Evolutionary conservation across 2,113 vertebrate species (phyloP).

Genomic region (Phyllostomus hastatus): DNA sequence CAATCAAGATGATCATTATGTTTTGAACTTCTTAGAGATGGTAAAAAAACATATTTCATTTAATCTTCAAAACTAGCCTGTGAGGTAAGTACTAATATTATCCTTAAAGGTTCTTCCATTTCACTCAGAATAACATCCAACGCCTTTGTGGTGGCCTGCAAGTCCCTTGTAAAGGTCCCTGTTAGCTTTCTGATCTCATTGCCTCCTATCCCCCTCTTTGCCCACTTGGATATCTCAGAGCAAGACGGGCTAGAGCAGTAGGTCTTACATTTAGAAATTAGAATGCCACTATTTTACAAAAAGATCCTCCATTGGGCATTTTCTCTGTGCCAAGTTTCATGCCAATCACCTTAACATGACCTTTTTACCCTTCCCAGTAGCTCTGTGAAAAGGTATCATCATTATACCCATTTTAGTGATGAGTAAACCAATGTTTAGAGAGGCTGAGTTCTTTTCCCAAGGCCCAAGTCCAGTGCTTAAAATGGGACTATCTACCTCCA

Average conservation of each 20-base stretch:
- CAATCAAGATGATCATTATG: no score
- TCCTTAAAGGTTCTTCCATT: background rate
- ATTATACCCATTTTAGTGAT: background rate
- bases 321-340: background rate
- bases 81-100: background rate
- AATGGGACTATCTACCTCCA: background rate
- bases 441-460: background rate
- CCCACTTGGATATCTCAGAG: background rate
- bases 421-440: background rate
- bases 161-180: background rate
- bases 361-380: background rate
- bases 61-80: background rate
- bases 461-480: background rate
- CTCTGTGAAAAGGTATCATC: background rate
- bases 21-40: no score
- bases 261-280: background rate
- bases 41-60: background rate
- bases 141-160: background rate
- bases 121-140: background rate
- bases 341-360: background rate
- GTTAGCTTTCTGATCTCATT: background rate
- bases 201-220: background rate
- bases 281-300: background rate
- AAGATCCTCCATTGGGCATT: background rate
- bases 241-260: background rate